Evolutionary conservation across 2,888 invertebrate genomes (phyloP).

Genomic region (Agapostemon virescens): DNA sequence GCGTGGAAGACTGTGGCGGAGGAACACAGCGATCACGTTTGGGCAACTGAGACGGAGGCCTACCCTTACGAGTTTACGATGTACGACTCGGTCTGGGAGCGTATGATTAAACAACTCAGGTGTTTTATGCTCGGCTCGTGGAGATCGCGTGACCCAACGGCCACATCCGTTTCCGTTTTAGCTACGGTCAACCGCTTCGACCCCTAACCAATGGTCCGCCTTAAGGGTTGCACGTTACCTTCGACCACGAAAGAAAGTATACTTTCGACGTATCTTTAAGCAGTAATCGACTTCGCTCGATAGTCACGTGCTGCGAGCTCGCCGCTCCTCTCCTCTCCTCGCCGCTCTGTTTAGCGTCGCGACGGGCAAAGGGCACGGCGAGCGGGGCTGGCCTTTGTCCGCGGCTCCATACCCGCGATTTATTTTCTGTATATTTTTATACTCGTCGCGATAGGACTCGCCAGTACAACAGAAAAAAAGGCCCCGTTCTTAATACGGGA

Average conservation of each 20-base stretch:
- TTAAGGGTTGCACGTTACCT: slow-evolving; percentile 70
- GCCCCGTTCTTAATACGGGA: slow-evolving; percentile 37
- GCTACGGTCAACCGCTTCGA: slow-evolving; percentile 75
- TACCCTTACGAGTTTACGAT: slow-evolving; percentile 65
- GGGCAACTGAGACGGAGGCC: slow-evolving; percentile 30
- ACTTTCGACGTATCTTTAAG: slow-evolving; percentile 69
- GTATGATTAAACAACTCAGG: slow-evolving; percentile 78
- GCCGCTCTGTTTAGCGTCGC: not conserved
- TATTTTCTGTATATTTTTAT: slow-evolving; percentile 30
- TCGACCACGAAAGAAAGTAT: slow-evolving; percentile 71
- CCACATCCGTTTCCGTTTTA: slow-evolving; percentile 79
- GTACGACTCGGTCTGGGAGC: slow-evolving; percentile 68
- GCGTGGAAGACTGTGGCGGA: not conserved
- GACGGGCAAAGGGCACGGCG: slow-evolving; percentile 28
- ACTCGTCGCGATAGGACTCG: slow-evolving; percentile 30
- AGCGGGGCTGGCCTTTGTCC: slow-evolving; percentile 50
- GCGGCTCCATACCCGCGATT: not conserved
- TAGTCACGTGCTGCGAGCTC: slow-evolving; percentile 58
- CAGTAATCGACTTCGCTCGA: slow-evolving; percentile 65
- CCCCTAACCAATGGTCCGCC: slow-evolving; percentile 72
- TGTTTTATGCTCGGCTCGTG: slow-evolving; percentile 77
- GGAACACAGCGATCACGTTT: slow-evolving; percentile 15
- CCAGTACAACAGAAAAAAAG: slow-evolving; percentile 9
- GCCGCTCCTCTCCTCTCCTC: not conserved
- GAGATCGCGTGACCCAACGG: slow-evolving; percentile 79